phyloP scores from a whole-genome alignment of 2,888 invertebrate genomes.

The Ligdia adustata region DNA sequence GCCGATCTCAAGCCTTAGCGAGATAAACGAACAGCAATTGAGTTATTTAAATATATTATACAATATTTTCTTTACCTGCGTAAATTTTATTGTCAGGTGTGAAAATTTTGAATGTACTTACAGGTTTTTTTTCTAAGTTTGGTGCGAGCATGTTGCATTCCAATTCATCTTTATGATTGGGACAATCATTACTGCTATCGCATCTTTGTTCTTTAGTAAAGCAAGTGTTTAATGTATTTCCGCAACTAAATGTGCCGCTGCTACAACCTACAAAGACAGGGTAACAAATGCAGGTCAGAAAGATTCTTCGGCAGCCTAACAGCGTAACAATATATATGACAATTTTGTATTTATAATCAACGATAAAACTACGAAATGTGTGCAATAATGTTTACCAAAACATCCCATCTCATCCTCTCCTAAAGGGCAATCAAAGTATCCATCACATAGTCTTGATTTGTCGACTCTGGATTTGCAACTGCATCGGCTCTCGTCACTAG shows the following conservation, averaged over 20 bases:
- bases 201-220: conserved; percentile 88
- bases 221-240: conserved; percentile 85
- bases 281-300: no score
- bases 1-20: no score
- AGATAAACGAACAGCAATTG: no score
- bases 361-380: no score
- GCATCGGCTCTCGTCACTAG: conserved; percentile 90
- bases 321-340: no score
- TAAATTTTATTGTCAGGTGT: background rate
- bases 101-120: conserved; percentile 41
- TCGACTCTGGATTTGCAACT: conserved; percentile 88
- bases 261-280: conserved; percentile 87
- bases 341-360: no score
- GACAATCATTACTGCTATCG: conserved; percentile 88
- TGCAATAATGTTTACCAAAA: conserved; percentile 85
- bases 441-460: conserved; percentile 88
- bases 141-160: conserved; percentile 89
- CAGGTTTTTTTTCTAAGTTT: conserved; percentile 77
- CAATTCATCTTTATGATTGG: conserved; percentile 89
- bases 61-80: no score
- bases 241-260: conserved; percentile 87
- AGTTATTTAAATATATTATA: no score
- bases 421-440: conserved; percentile 91
- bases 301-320: no score
- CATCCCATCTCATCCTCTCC: conserved; percentile 93